Percentiles rank a stretch among this genome's conserved stretches.
Evolutionary conservation across 2,797 vertebrate species (phyloP).

Genomic region (Aplochiton taeniatus): DNA sequence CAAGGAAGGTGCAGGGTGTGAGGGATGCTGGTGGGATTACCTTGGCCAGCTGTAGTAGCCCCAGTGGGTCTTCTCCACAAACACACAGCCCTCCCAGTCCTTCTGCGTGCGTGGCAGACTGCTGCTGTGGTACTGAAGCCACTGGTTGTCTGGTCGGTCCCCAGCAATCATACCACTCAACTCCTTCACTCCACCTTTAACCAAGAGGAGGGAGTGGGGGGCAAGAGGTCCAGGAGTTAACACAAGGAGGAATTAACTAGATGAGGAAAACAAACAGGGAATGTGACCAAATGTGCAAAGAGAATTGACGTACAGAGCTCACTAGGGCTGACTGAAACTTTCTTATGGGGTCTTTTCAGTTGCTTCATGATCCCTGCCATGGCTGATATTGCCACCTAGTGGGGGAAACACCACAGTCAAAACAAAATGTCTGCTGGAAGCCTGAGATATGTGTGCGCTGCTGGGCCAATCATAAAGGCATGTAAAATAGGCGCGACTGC

Average conservation of each 20-base stretch:
- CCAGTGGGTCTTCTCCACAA: slow-evolving; percentile 98
- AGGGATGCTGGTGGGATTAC: slow-evolving; percentile 65
- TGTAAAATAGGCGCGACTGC: neutral
- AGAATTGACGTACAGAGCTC: slow-evolving; percentile 82
- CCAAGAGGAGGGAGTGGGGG: neutral
- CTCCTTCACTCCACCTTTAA: slow-evolving; percentile 71
- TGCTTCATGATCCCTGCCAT: slow-evolving; percentile 96
- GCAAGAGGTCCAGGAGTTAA: too few relatives aligned
- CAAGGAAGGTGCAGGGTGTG: too few relatives aligned
- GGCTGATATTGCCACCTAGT: slow-evolving; percentile 93
- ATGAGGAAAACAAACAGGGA: neutral
- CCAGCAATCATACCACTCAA: slow-evolving; percentile 75
- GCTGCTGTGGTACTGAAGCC: slow-evolving; percentile 91
- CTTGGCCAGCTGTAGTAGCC: slow-evolving; percentile 94
- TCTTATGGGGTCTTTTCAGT: slow-evolving; percentile 90
- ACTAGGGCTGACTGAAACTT: slow-evolving; percentile 84
- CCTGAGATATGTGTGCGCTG: neutral
- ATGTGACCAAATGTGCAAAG: neutral
- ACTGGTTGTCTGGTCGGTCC: slow-evolving; percentile 91
- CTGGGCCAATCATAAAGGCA: neutral
- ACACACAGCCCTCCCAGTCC: slow-evolving; percentile 86
- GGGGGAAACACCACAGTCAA: slow-evolving; percentile 40
- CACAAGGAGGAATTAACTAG: neutral
- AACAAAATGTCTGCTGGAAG: slow-evolving; percentile 3
- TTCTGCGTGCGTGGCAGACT: slow-evolving; percentile 84